Base-by-base conservation (phyloP, 1,140 invertebrate genomes). In the Danaus melanippus region DNA sequence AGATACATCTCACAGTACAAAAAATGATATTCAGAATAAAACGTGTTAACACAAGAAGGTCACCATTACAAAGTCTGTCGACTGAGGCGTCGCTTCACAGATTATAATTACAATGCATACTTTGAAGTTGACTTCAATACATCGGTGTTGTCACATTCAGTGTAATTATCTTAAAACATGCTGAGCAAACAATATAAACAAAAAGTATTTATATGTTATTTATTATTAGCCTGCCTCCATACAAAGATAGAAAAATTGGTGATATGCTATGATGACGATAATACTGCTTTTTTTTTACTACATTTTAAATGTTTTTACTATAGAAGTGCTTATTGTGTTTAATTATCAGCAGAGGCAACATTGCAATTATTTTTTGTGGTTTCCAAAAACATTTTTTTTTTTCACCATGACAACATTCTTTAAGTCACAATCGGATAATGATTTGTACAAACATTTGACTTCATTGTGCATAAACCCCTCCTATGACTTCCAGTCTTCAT, bases 381-480 rank as follows among this genome's bases (percentile, higher is more conserved):
- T 32, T 49, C 45, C 11, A 12, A 46, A 46, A 12, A 9, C n/a
- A 9, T 3, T 10, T 21, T 11, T 10, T 21, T 47, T 17, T 32
- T 32, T 32, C 21, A 32, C 21, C 21, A 32, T 48, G 41, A 15
- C 42, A 40, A n/a, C 48, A 47, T 40, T 48, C 21, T 49, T 40
- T 46, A 17, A n/a, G 21, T 50, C 45, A 42, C 32, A 51, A 58
- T 51, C 32, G 9, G 54, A 53, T 52, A 48, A 67, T 71, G 66
- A 66, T 81, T 85, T 84, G 77, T 84, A 84, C 79, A 85, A 75
- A 79, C 70, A 80, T 47, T 76, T 79, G 79, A 84, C 74, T 78
- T 74, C 67, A 76, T 84, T 84, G 79, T 84, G 80, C 78, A 73
- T 77, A 64, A 74, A 64, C 50, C 56, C 62, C 62, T 56, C 44